Base-by-base conservation (phyloP, 2,888 invertebrate genomes). In the Catocala sponsa region DNA sequence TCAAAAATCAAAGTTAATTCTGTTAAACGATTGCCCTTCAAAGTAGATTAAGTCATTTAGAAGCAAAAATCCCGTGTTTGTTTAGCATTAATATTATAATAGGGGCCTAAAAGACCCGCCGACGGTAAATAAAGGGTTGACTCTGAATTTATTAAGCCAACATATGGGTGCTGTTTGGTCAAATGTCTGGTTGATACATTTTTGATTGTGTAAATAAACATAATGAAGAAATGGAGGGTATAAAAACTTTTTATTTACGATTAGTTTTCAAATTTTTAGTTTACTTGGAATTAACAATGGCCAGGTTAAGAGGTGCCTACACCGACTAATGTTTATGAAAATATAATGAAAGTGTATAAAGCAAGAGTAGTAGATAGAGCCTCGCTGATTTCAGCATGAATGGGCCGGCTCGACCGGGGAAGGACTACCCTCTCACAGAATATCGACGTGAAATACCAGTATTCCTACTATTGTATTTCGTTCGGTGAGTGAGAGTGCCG, bases 51-150 rank as follows among this genome's bases (percentile, higher is more conserved):
- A 94, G 93, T 88, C 89, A 92, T 94, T 93, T 88, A 81, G 85
- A 81, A 80, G 80, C 82, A 83, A 85, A 88, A 88, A 82, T 87
- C 83, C 83, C 83, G 63, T 94, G 93, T 94, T 94, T 93, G 89
- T 91, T 92, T 91, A 92, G 88, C 92, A 92, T 94, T 94, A 90
- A 91, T 92, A 89, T 92, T 88, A 92, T 94, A 94, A 93, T 92
- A 76, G 90, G 88, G 86, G 84, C 81, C 83, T 86, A 90, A 91
- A 90, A 88, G 90, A 86, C 78, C 85, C 83, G 68, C 79, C 83
- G 81, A 79, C 74, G 78, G 88, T 84, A 91, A 92, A 92, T 91
- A 91, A 93, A 93, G 93, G 93, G 93, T 92, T 93, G 88, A 85
- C 80, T 83, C 76, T 71, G 81, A 86, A 84, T 89, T 88, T 85